Conservation (phyloP, 2,113 vertebrate species). For the Daphoenositta chrysoptera region DNA sequence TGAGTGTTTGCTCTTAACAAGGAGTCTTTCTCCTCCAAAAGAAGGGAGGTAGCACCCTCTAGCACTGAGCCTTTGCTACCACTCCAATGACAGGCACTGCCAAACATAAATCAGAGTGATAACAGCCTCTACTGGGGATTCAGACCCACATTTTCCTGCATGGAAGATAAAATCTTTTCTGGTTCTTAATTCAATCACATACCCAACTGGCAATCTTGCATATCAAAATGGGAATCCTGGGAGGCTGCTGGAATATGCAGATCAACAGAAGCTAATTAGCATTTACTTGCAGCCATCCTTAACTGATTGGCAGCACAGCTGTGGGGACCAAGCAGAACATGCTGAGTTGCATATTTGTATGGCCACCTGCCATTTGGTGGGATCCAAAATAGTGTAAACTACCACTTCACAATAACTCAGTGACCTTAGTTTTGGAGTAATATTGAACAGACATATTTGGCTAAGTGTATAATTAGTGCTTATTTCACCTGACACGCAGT, state of each 20-base stretch:
- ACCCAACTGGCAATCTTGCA: slow-evolving; percentile 79
- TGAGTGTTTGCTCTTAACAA: slow-evolving; percentile 55
- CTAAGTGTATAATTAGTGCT: slow-evolving; percentile 77
- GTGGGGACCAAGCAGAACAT: slow-evolving; percentile 80
- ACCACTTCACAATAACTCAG: slow-evolving; percentile 69
- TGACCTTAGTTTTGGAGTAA: slow-evolving; percentile 75
- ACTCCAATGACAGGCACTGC: slow-evolving; percentile 36
- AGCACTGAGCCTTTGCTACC: slow-evolving; percentile 69
- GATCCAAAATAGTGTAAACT: slow-evolving; percentile 77
- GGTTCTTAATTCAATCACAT: slow-evolving; percentile 77
- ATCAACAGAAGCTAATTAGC: slow-evolving; percentile 87
- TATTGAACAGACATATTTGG: slow-evolving; percentile 68
- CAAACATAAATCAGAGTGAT: slow-evolving; percentile 56
- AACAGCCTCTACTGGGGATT: slow-evolving; percentile 62
- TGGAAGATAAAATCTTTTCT: slow-evolving; percentile 68
- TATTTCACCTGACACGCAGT: slow-evolving; percentile 79
- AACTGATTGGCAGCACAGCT: slow-evolving; percentile 85
- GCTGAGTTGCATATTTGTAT: slow-evolving; percentile 81
- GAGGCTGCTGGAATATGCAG: slow-evolving; percentile 80
- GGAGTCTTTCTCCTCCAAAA: slow-evolving; percentile 50
- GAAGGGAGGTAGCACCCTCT: slow-evolving; percentile 64
- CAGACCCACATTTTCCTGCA: slow-evolving; percentile 48
- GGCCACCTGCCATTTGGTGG: slow-evolving; percentile 82
- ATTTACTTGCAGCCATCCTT: slow-evolving; percentile 81
- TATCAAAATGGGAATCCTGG: slow-evolving; percentile 80